Base-by-base conservation (phyloP, 2,888 invertebrate genomes). In the Frankliniella intonsa region DNA sequence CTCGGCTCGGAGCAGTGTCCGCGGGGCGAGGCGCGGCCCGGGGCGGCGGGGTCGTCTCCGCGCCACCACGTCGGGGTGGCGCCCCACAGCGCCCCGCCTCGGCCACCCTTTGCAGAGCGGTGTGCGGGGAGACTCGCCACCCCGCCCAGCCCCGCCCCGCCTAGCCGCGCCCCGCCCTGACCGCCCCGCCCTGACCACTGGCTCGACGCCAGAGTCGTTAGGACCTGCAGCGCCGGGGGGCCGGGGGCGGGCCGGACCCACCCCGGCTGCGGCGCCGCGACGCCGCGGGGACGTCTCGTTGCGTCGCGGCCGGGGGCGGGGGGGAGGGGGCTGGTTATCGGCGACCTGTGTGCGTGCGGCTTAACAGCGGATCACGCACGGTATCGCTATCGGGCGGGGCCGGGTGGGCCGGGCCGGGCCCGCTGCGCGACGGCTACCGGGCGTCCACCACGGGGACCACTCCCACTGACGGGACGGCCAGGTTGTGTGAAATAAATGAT, bases 201-300 rank as follows among this genome's bases (percentile, higher is more conserved):
- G 69, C 69, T 22, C 69, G 2, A 12, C 69, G 69, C 69, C 69
- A 76, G 69, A 22, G 69, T 76, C 69, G 69, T 76, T 76, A 76
- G 69, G 25, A 76, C 69, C 69, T 76, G 69, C 69, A 22, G 69
- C 69, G 69, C 69, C 22, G 25, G 38, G 38, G 2, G 38, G 2
- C 3, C 38, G 38, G 38, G 38, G 38, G 3, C 38, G 38, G 38
- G 38, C 38, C 38, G 38, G 38, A 38, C 38, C 38, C 38, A 38
- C 38, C 38, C 38, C 5, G 38, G 38, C 38, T 38, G 38, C 2
- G 38, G 38, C 38, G 38, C 5, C 3, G 38, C 38, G 38, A 2
- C 38, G 38, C 38, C 38, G 38, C 38, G 38, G 38, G 38, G 38
- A 38, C 5, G 38, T 38, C 38, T 38, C 38, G 38, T 38, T 38